These are phyloP conservation scores for Noctilio leporinus DNA, from an alignment of 2,113 vertebrate genomes.

Conservation along the genomic window DNA sequence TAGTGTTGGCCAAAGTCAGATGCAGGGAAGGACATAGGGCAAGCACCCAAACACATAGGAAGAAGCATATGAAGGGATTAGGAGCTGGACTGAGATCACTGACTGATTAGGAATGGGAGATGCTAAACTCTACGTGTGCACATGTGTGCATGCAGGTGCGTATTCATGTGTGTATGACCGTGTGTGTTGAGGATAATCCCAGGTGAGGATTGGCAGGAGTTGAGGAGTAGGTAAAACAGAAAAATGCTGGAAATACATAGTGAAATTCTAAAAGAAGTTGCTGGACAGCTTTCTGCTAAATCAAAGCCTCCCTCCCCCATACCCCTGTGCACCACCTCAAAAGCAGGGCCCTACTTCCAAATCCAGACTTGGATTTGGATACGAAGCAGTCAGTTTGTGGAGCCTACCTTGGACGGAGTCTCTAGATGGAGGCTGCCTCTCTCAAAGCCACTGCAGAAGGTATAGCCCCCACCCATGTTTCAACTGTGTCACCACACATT, in stretches of 20 bases:
- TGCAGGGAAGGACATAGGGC: background rate
- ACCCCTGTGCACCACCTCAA: background rate
- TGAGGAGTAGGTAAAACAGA: background rate
- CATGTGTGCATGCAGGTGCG: accelerated
- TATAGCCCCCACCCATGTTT: background rate
- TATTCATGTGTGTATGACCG: background rate
- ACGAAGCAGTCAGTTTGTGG: background rate
- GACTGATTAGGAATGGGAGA: background rate
- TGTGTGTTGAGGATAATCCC: background rate
- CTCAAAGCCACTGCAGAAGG: background rate
- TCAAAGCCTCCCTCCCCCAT: background rate
- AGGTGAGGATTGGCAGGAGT: background rate
- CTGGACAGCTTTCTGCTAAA: background rate
- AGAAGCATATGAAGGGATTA: background rate
- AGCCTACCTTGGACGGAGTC: background rate
- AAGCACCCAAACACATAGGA: background rate
- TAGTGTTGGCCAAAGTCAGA: background rate
- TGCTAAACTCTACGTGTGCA: background rate
- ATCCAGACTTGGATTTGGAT: background rate
- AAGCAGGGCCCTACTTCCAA: accelerated
- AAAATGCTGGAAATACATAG: background rate
- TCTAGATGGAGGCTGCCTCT: background rate
- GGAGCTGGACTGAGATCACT: background rate
- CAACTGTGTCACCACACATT: background rate
- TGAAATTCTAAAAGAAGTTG: background rate